These are phyloP conservation scores for Lasioglossum oenotherae DNA, from an alignment of 2,888 invertebrate species.

Conservation along the genomic window DNA sequence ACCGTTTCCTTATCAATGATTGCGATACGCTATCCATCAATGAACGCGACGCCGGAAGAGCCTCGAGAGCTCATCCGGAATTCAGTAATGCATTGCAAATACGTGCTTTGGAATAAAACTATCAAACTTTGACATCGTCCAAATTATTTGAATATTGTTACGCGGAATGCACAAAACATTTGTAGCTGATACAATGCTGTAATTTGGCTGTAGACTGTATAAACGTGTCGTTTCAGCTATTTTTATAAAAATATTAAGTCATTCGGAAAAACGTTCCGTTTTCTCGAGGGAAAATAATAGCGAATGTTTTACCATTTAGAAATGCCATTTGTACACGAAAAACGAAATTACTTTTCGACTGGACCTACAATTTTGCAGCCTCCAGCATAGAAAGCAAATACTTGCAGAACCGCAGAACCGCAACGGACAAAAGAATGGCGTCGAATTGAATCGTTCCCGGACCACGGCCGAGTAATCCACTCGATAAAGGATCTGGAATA, in stretches of 20 bases:
- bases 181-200: not conserved
- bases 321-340: too few species aligned
- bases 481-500: conserved; percentile 33
- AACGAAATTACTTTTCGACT: too few species aligned
- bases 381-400: not conserved
- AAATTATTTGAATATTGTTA: not conserved
- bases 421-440: not conserved
- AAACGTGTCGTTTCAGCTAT: not conserved
- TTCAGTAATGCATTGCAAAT: not conserved
- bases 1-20: conserved; percentile 45
- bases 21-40: conserved; percentile 35
- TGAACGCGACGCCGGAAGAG: not conserved
- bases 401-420: not conserved
- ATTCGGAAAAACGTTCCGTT: too few species aligned
- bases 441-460: conserved; percentile 14
- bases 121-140: not conserved
- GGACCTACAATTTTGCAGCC: not conserved
- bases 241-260: too few species aligned
- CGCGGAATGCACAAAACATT: not conserved
- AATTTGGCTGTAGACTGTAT: not conserved
- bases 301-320: too few species aligned
- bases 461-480: conserved; percentile 22
- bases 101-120: not conserved
- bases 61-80: not conserved
- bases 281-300: too few species aligned